Evolutionary conservation across 2,113 vertebrate genomes (phyloP), one percentile per base, ranked within the genome.

Genomic region (Neofelis nebulosa): DNA sequence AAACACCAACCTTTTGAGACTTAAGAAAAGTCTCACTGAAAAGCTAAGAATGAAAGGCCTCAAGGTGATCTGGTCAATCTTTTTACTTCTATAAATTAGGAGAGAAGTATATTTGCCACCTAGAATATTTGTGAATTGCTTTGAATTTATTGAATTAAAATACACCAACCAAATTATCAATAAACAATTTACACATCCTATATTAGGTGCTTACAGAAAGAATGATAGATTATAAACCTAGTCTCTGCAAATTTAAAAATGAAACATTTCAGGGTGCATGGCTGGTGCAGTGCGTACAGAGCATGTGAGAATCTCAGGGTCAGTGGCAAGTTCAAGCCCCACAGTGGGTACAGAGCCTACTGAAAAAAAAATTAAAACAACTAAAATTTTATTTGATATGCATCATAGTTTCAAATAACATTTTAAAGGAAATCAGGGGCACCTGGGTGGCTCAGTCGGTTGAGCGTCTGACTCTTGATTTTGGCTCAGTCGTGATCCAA

Each of bases 61-160:
- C 50, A 85, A 52, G 10, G 16, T 29, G 38, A 25, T 50, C 29
- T 90, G 86, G 36, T 68, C 65, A 31, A 36, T 74, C 13, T 71
- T 86, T 92, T 31, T 45, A 71, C 23, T 74, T 97, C 52, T 73
- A 36, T 82, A 79, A 92, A 31, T n/a, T 50, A 92, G 45, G 38
- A 73, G 25, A 86, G 63, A 69, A 83, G 31, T 73, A 23, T 29
- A 81, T 94, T 94, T 50, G 41, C 91, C 25, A 85, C 61, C 16
- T 9, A 55, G 23, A 90, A 76, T 66, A 78, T 93, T 95, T 95
- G 14, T 86, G 21, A 94, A 78, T 65, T 71, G 31, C 23, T 89
- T 81, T 82, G 15, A 93, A 74, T 65, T 94, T 91, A 50, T 15
- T 71, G 11, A 94, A 78, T 90, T 78, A 82, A 95, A 95, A 73